Conservation (phyloP, 2,888 invertebrate species). For the Scaptomyza polygonia region DNA sequence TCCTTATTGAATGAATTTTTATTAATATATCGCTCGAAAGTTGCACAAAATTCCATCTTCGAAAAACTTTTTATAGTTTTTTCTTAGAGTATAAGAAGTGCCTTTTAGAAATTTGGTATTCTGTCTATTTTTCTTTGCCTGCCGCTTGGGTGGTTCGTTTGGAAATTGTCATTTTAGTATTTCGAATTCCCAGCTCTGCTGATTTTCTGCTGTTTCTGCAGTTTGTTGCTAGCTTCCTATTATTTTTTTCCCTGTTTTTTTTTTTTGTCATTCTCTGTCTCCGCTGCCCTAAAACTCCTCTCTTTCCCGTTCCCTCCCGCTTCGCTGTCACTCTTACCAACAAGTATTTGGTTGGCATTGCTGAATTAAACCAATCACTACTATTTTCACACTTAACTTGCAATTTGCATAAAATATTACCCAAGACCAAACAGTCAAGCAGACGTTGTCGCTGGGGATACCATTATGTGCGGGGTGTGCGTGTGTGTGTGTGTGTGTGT, state of each 20-base stretch:
- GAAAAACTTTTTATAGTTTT: neutral
- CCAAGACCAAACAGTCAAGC: conserved; percentile 76
- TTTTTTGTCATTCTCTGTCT: conserved; percentile 10
- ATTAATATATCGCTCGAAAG: too few relatives aligned
- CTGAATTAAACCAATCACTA: conserved; percentile 83
- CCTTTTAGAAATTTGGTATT: conserved; percentile 6
- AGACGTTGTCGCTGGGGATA: conserved; percentile 48
- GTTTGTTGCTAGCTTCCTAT: conserved; percentile 36
- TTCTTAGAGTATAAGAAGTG: conserved; percentile 17
- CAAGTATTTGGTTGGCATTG: conserved; percentile 76
- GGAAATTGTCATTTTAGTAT: conserved; percentile 77
- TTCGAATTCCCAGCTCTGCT: conserved; percentile 69
- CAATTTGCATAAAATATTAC: conserved; percentile 84
- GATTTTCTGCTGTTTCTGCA: conserved; percentile 72
- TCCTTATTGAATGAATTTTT: too few relatives aligned
- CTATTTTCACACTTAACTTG: conserved; percentile 83
- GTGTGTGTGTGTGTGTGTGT: neutral
- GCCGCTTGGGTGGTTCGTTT: conserved; percentile 59
- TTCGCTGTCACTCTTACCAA: conserved; percentile 19
- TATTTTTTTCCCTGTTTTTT: conserved; percentile 8
- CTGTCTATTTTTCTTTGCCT: conserved; percentile 51
- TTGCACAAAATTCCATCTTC: neutral
- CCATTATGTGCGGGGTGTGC: conserved; percentile 9
- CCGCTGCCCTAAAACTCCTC: neutral
- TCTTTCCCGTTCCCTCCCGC: neutral